Conservation (phyloP, 2,888 invertebrate genomes). For the Galeruca laticollis region DNA sequence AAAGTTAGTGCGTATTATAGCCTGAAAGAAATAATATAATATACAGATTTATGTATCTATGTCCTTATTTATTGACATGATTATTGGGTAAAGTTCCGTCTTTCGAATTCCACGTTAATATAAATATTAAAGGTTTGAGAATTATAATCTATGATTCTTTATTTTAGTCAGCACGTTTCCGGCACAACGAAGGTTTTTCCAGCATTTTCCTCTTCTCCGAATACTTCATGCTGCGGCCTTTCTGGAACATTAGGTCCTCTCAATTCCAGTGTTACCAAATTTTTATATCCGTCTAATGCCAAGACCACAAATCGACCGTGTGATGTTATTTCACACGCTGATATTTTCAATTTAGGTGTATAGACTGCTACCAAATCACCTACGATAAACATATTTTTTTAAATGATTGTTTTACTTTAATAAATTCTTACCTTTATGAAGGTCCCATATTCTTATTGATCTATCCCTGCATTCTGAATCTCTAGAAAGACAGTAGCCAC, state of each 20-base stretch:
- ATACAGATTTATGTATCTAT: no score
- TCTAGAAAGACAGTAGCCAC: slow-evolving; percentile 80
- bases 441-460: slow-evolving; percentile 85
- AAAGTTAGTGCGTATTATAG: no score
- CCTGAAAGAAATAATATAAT: no score
- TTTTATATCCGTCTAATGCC: slow-evolving; percentile 75
- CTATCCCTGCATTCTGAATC: slow-evolving; percentile 80
- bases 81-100: slow-evolving; percentile 3
- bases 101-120: slow-evolving; percentile 21
- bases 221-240: slow-evolving; percentile 59
- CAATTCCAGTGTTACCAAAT: slow-evolving; percentile 76
- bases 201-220: slow-evolving; percentile 71
- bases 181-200: slow-evolving; percentile 73
- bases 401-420: background rate
- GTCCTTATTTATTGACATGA: no score
- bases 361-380: slow-evolving; percentile 84
- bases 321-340: slow-evolving; percentile 81
- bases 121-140: slow-evolving; percentile 15
- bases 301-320: slow-evolving; percentile 80
- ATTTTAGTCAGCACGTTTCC: slow-evolving; percentile 63
- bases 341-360: slow-evolving; percentile 80
- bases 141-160: slow-evolving; percentile 8
- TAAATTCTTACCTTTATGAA: slow-evolving; percentile 75
- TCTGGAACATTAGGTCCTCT: slow-evolving; percentile 60
- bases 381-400: slow-evolving; percentile 60